A percentile compares a stretch with the other conserved stretches of the same genome.
These are phyloP conservation scores for Lasioglossum villosulum DNA, from an alignment of 2,888 invertebrate genomes.

Conservation along the genomic window DNA sequence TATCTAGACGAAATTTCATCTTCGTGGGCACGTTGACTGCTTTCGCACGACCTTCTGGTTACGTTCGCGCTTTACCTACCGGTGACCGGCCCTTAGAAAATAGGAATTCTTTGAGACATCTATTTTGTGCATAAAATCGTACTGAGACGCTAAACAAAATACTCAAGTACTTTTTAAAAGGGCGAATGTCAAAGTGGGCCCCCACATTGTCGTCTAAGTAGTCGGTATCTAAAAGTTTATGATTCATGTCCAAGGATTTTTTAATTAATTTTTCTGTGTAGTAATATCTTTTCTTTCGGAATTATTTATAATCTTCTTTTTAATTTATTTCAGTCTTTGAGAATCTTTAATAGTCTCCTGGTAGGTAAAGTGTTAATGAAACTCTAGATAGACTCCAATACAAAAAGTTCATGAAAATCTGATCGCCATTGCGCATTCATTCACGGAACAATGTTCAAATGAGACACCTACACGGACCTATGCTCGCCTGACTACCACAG, in stretches of 20 bases:
- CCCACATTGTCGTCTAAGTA: not conserved
- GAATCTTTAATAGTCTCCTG: not conserved
- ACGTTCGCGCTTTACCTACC: not conserved
- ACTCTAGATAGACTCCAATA: not conserved
- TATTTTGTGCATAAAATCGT: not conserved
- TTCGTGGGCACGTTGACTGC: conserved; percentile 1
- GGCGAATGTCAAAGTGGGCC: not conserved
- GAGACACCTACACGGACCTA: conserved; percentile 23
- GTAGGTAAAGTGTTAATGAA: not conserved
- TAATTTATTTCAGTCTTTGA: not conserved
- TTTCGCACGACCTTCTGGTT: not conserved
- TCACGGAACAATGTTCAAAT: conserved; percentile 31
- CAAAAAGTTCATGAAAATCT: conserved; percentile 22
- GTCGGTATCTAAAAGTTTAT: not conserved
- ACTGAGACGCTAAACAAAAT: not conserved
- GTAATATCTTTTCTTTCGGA: not conserved
- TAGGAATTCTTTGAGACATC: not conserved
- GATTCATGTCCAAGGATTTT: not conserved
- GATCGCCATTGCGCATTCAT: conserved; percentile 60
- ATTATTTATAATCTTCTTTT: not conserved
- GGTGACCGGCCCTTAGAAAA: not conserved
- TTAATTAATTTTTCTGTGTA: not conserved
- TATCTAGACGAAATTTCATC: not conserved
- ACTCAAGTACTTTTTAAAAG: not conserved
- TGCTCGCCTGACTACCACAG: conserved; percentile 35